Base-by-base conservation (phyloP, 2,797 vertebrate species). In the Cichlasoma orientale region DNA sequence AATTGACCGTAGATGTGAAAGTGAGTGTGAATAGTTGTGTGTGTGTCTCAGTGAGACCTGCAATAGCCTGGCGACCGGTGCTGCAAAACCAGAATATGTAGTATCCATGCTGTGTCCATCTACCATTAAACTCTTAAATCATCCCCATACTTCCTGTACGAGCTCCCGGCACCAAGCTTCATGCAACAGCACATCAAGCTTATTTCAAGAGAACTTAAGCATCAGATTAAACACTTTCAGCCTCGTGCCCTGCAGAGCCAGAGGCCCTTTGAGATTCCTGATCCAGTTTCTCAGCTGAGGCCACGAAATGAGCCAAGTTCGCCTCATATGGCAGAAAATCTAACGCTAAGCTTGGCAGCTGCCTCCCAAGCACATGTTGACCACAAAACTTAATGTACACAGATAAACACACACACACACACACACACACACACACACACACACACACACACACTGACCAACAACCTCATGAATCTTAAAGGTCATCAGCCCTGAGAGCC, bases 201-300 rank as follows among this genome's bases (percentile, higher is more conserved):
- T 47, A 1, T 50, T 29, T 50, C 41, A 29, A 50, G 41, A 50
- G 10, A 68, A 19, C 61, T 50, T 68, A 18, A 68, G 41, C 29
- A 54, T 82, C 44, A 69, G 6, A 74, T 80, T 50, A 74, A 79
- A 85, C 52, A 25, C 77, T 74, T 69, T 57, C 47, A 72, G 10
- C 44, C 55, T 47, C 27, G 11, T 14, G 23, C 72, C 56, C 75
- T 74, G 55, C 25, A 63, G 54, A 78, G 61, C 54, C 21, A 1
- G 27, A 0, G 5, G 58, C 77, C 76, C 79, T 69, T 50, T 53
- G 79, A 77, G 85, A 80, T 58, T 71, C 25, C 80, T 84, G 86
- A 79, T 84, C 87, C 81, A 86, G 27, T 86, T 90, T 81, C 75
- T 77, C 69, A 85, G 59, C 75, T 80, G 56, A 57, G 78, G 19